phyloP scores from a whole-genome alignment of 1,140 invertebrate species.

The Zaprionus africanus region DNA sequence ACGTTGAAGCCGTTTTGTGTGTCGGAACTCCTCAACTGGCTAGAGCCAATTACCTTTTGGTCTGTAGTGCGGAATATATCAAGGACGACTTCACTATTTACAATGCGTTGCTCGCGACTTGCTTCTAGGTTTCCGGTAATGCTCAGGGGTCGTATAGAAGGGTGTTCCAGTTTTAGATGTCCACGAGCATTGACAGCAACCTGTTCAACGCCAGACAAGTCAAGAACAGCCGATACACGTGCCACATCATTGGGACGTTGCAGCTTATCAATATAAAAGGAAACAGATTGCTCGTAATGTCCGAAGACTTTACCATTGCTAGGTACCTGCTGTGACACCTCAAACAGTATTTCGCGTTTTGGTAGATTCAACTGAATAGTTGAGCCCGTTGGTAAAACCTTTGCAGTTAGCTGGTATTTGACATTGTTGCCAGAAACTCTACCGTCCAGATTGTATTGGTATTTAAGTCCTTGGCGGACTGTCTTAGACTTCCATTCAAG shows the following conservation, averaged over 20 bases:
- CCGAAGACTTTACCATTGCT: constrained; percentile 73
- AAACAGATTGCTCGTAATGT: constrained; percentile 85
- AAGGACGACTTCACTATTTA: constrained; percentile 85
- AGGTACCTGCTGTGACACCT: constrained; percentile 85
- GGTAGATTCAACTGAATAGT: constrained; percentile 87
- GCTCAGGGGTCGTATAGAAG: constrained; percentile 86
- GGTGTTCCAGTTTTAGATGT: constrained; percentile 88
- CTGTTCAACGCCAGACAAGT: constrained; percentile 81
- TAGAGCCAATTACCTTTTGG: constrained; percentile 86
- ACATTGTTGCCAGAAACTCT: constrained; percentile 88
- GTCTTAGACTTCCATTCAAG: constrained; percentile 88
- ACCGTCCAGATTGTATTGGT: constrained; percentile 88
- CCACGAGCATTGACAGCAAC: constrained; percentile 85
- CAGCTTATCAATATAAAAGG: constrained; percentile 89
- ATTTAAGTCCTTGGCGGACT: constrained; percentile 86
- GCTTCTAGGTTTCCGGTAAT: constrained; percentile 85
- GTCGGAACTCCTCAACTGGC: constrained; percentile 44
- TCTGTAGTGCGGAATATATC: constrained; percentile 88
- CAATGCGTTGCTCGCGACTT: constrained; percentile 79
- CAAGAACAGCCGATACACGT: constrained; percentile 45
- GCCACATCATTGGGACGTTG: constrained; percentile 87
- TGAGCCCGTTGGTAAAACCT: constrained; percentile 86
- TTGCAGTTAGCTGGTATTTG: constrained; percentile 89
- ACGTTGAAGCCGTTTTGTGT: constrained; percentile 62
- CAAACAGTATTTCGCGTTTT: constrained; percentile 87